phyloP scores from a whole-genome alignment of 1,140 invertebrate species.

The Cyphomyrmex costatus region DNA sequence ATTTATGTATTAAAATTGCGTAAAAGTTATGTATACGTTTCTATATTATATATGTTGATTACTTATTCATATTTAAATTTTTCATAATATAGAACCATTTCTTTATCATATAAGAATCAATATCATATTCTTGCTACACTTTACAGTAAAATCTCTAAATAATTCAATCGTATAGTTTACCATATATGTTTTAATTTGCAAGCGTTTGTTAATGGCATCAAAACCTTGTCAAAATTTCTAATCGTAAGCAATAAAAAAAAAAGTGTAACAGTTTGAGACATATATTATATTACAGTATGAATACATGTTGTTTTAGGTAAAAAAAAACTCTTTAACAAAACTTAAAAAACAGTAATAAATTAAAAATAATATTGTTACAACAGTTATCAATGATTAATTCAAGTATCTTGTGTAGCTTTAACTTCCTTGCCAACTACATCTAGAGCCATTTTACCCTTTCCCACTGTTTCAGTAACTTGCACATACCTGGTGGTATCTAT shows the following conservation, averaged over 20 bases:
- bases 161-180: background rate
- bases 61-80: background rate
- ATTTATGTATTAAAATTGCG: conserved; percentile 4
- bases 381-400: background rate
- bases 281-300: too few species aligned
- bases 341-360: conserved; percentile 8
- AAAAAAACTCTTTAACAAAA: background rate
- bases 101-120: conserved; percentile 8
- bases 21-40: conserved; percentile 11
- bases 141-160: background rate
- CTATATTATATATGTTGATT: conserved; percentile 19
- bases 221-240: conserved; percentile 12
- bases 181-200: conserved; percentile 7
- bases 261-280: background rate
- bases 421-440: conserved; percentile 78
- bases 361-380: conserved; percentile 29
- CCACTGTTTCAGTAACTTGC: conserved; percentile 86
- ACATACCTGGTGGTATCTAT: conserved; percentile 87
- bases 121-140: background rate
- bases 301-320: background rate
- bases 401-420: conserved; percentile 71
- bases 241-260: background rate
- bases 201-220: background rate
- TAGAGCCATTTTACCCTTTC: conserved; percentile 81
- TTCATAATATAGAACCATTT: background rate